These are phyloP conservation scores for Anguilla obscura DNA, from an alignment of 2,797 vertebrate genomes.

Conservation along the genomic window DNA sequence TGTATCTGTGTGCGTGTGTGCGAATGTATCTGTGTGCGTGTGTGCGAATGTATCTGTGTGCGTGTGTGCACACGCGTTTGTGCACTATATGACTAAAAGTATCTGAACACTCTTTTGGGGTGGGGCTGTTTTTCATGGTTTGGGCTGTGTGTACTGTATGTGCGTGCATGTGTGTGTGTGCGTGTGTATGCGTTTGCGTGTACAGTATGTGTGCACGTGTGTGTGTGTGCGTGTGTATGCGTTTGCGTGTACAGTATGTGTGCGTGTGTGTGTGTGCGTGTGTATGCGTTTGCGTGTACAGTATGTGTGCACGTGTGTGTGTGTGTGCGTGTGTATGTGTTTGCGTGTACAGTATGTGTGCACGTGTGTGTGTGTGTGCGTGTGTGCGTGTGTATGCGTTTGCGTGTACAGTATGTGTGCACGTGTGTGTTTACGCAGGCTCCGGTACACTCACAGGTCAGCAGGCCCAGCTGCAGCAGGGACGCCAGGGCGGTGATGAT, in stretches of 20 bases:
- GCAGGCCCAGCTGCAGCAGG: constrained; percentile 90
- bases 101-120: too few relatives aligned
- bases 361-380: too few relatives aligned
- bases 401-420: constrained; percentile 14
- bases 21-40: not conserved
- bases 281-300: too few relatives aligned
- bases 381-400: not conserved
- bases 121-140: too few relatives aligned
- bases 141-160: too few relatives aligned
- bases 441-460: constrained; percentile 82
- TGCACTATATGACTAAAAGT: too few relatives aligned
- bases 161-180: not conserved
- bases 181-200: not conserved
- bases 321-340: too few relatives aligned
- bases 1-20: not conserved
- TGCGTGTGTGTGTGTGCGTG: too few relatives aligned
- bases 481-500: constrained; percentile 95
- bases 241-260: too few relatives aligned
- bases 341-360: too few relatives aligned
- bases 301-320: too few relatives aligned
- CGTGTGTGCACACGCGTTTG: not conserved
- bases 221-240: too few relatives aligned
- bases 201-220: not conserved
- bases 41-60: not conserved
- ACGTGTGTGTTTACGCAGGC: not conserved